Conservation (phyloP, 2,888 invertebrate genomes). For the Periphyllus acericola region DNA sequence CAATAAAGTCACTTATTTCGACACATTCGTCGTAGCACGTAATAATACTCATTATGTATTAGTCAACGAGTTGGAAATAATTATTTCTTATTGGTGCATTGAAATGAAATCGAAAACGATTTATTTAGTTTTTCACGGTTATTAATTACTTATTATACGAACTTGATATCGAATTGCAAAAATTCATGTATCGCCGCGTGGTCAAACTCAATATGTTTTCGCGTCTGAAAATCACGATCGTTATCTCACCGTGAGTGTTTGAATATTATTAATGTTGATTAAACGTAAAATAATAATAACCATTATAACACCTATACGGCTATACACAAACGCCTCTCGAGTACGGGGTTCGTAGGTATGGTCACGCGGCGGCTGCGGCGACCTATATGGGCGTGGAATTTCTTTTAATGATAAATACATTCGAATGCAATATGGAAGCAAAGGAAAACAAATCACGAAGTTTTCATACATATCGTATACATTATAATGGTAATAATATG, state of each 20-base stretch:
- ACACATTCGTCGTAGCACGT: neutral
- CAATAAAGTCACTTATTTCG: too few relatives aligned
- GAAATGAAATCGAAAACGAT: neutral
- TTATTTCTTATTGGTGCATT: too few relatives aligned
- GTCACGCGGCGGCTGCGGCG: neutral
- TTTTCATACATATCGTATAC: neutral
- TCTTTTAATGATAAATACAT: neutral
- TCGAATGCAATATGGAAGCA: neutral
- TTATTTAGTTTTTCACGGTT: neutral
- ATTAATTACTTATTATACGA: too few relatives aligned
- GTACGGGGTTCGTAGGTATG: neutral
- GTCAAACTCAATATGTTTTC: neutral
- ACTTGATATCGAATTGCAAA: neutral
- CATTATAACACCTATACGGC: too few relatives aligned
- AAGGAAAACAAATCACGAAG: constrained; percentile 9
- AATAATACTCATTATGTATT: neutral
- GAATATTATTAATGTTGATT: neutral
- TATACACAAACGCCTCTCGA: neutral
- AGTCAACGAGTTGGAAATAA: neutral
- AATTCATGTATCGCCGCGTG: neutral
- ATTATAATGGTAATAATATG: neutral
- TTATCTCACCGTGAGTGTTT: neutral
- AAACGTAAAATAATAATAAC: neutral
- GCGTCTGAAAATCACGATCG: neutral
- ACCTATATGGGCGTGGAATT: neutral